phyloP scores from a whole-genome alignment of 2,113 vertebrate genomes.

The Meriones unguiculatus region DNA sequence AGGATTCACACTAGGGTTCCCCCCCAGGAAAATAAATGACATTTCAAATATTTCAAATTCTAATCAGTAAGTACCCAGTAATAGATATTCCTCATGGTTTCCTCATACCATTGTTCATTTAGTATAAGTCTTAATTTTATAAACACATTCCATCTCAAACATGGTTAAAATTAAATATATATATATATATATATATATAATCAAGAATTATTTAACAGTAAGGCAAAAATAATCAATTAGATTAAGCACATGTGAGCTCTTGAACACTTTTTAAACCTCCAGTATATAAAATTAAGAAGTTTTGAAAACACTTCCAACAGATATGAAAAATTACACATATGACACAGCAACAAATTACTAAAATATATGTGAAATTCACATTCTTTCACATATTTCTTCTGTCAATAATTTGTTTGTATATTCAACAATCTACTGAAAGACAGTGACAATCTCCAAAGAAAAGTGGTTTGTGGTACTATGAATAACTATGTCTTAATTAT shows the following conservation, averaged over 20 bases:
- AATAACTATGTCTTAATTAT: not conserved
- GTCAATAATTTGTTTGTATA: not conserved
- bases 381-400: not conserved
- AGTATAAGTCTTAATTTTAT: not conserved
- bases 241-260: not conserved
- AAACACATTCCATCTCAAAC: not conserved
- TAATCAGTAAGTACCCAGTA: not conserved
- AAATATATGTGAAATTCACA: not conserved
- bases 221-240: conserved; percentile 8
- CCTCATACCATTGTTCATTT: not conserved
- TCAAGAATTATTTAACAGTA: not conserved
- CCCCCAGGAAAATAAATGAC: not conserved
- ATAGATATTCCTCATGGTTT: not conserved
- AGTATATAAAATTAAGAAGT: not conserved
- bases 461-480: not conserved
- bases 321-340: not conserved
- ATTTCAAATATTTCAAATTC: not conserved
- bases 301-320: not conserved
- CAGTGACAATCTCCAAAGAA: not conserved
- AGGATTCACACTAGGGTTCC: not conserved
- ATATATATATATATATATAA: not conserved
- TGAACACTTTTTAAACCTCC: not conserved
- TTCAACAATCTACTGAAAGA: not conserved
- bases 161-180: not conserved
- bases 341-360: not conserved